These are phyloP conservation scores for Listronotus oregonensis DNA, from an alignment of 1,140 invertebrate genomes.

Conservation along the genomic window DNA sequence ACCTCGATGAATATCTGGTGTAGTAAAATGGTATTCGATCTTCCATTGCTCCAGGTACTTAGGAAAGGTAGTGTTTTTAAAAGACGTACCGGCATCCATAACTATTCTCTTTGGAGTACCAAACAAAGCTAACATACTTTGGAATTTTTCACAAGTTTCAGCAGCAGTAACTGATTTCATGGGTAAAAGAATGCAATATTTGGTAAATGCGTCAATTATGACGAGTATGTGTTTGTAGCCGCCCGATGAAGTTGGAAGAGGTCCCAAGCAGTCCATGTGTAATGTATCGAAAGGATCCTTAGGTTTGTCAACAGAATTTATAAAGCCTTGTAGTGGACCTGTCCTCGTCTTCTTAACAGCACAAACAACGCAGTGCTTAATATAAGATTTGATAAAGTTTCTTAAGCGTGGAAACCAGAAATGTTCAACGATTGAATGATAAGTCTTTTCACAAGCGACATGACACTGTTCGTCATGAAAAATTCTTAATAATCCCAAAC, in stretches of 20 bases:
- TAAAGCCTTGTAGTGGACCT: conserved; percentile 46
- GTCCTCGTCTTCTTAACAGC: conserved; percentile 41
- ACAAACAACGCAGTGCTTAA: conserved; percentile 43
- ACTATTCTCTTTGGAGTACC: too few relatives aligned
- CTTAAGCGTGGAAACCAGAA: conserved; percentile 44
- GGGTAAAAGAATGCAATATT: background rate
- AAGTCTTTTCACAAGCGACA: conserved; percentile 44
- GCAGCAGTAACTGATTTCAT: background rate
- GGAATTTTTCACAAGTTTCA: background rate
- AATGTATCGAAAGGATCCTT: conserved; percentile 28
- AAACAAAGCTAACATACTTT: too few relatives aligned
- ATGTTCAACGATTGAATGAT: conserved; percentile 38
- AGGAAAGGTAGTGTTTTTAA: too few relatives aligned
- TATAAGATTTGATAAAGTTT: conserved; percentile 41
- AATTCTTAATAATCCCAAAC: conserved; percentile 43
- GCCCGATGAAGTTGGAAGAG: background rate
- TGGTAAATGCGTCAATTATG: conserved; percentile 49
- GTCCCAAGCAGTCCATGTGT: background rate
- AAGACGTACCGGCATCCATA: too few relatives aligned
- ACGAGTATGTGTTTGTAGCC: conserved; percentile 36
- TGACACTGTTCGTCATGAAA: conserved; percentile 51
- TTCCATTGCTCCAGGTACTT: too few relatives aligned
- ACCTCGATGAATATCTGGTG: too few relatives aligned
- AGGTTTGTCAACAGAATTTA: conserved; percentile 38
- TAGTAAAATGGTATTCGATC: too few relatives aligned